A percentile compares a stretch with the other conserved stretches of the same genome.
Conservation (phyloP, 2,888 invertebrate species). For the Dusona sp. region DNA sequence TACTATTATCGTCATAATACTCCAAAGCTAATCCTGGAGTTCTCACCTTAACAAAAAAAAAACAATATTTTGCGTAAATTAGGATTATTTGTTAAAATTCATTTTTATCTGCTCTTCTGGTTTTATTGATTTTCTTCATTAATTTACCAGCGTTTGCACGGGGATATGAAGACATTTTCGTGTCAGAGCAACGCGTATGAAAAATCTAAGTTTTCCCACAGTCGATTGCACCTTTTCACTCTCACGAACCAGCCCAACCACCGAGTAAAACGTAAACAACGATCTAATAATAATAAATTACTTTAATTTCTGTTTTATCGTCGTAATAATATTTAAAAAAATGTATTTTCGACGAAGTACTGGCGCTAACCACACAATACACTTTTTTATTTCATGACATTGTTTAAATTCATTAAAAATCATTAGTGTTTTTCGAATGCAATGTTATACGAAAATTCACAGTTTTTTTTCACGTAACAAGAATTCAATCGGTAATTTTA, state of each 20-base stretch:
- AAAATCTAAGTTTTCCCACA: conserved; percentile 85
- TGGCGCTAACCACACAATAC: too few species aligned
- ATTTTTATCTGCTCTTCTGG: neutral
- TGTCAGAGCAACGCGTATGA: conserved; percentile 85
- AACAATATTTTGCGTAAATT: conserved; percentile 3
- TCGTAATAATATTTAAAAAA: too few species aligned
- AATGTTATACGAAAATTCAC: neutral
- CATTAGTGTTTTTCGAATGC: too few species aligned
- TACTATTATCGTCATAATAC: conserved; percentile 83
- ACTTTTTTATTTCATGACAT: too few species aligned
- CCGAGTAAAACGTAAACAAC: conserved; percentile 83
- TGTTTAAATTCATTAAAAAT: too few species aligned
- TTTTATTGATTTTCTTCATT: conserved; percentile 17
- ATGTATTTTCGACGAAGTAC: too few species aligned
- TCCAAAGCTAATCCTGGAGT: conserved; percentile 77
- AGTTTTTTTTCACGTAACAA: neutral
- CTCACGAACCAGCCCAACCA: conserved; percentile 84
- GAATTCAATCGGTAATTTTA: neutral
- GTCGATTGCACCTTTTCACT: conserved; percentile 84
- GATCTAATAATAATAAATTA: conserved; percentile 72
- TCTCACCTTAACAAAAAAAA: conserved; percentile 74
- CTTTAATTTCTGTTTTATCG: neutral
- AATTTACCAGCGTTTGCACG: conserved; percentile 84
- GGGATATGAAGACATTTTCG: conserved; percentile 86
- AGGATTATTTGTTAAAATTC: conserved; percentile 24